Evolutionary conservation across 2,888 invertebrate genomes (phyloP).

Genomic region (Syritta pipiens): DNA sequence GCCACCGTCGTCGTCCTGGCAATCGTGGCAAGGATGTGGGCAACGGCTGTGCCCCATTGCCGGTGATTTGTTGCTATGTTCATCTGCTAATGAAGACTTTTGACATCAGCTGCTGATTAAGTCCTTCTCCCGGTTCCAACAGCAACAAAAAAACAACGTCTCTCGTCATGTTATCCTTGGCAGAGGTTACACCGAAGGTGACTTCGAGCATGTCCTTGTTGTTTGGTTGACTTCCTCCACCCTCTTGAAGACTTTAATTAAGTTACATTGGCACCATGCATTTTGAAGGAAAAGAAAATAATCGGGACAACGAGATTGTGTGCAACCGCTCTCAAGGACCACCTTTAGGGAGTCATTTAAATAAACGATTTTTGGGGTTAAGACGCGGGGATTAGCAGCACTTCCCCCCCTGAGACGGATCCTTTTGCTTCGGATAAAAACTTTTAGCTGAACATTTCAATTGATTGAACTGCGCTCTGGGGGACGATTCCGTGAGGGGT

Average conservation of each 20-base stretch:
- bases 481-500: constrained; percentile 32
- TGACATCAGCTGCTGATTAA: constrained; percentile 17
- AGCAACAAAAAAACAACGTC: not conserved
- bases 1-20: too few relatives aligned
- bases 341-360: constrained; percentile 66
- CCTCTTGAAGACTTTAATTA: constrained; percentile 41
- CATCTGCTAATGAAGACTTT: constrained; percentile 39
- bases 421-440: constrained; percentile 35
- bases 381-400: constrained; percentile 35
- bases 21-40: not conserved
- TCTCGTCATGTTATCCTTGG: not conserved
- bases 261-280: constrained; percentile 49
- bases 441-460: constrained; percentile 55
- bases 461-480: constrained; percentile 65
- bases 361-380: constrained; percentile 65
- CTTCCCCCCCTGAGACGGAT: not conserved
- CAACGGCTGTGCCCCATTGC: not conserved
- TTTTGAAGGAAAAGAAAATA: constrained; percentile 47
- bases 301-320: constrained; percentile 48
- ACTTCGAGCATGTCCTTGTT: constrained; percentile 16
- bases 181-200: constrained; percentile 27
- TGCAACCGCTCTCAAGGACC: constrained; percentile 20
- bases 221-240: not conserved
- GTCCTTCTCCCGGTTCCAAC: not conserved
- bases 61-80: constrained; percentile 19